These are phyloP conservation scores for Brachionus koreanus DNA, from an alignment of 1,140 invertebrate genomes.

Conservation along the genomic window DNA sequence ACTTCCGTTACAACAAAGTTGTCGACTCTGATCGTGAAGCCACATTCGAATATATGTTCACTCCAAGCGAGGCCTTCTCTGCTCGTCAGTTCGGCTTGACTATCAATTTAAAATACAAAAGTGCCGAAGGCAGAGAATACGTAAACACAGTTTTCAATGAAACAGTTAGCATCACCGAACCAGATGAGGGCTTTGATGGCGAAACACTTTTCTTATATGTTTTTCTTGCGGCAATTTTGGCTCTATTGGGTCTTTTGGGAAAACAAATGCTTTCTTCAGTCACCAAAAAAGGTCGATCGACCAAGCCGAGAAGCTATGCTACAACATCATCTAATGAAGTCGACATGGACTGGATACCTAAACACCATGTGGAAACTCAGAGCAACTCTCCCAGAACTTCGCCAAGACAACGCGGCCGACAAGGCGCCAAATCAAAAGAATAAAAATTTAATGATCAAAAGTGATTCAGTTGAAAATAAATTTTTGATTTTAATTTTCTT, in stretches of 20 bases:
- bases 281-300: background rate
- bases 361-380: conserved; percentile 32
- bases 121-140: conserved; percentile 67
- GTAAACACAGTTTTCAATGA: conserved; percentile 94
- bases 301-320: background rate
- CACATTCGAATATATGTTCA: conserved; percentile 88
- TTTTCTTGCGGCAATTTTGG: conserved; percentile 79
- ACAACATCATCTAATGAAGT: background rate
- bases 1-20: conserved; percentile 77
- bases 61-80: conserved; percentile 88
- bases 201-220: conserved; percentile 96
- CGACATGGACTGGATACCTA: conserved; percentile 43
- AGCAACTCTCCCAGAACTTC: conserved; percentile 20
- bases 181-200: conserved; percentile 92
- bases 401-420: conserved; percentile 18
- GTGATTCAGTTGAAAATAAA: background rate
- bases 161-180: conserved; percentile 91
- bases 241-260: conserved; percentile 78
- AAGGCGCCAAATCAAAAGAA: background rate
- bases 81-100: conserved; percentile 90
- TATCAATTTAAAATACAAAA: conserved; percentile 86
- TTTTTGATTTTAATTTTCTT: background rate
- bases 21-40: conserved; percentile 87
- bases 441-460: background rate
- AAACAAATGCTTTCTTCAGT: conserved; percentile 79